Base-by-base conservation (phyloP, 1,140 invertebrate genomes). In the Pemphigus obesinymphae region DNA sequence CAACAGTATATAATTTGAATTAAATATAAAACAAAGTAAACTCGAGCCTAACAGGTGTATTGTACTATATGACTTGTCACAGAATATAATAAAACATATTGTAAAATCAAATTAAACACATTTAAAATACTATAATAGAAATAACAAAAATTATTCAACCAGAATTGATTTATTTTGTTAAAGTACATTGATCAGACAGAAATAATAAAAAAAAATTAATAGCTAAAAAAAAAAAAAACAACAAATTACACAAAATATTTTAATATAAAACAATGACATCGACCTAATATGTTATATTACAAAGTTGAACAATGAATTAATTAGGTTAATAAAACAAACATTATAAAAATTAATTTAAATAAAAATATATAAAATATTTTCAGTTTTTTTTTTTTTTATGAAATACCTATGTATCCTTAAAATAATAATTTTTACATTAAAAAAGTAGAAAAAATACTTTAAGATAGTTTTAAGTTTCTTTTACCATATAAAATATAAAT, bases 391-490 rank as follows among this genome's bases (percentile, higher is more conserved):
- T 11, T 45, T 45, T 2, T 4, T 45, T 45, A 7, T 11, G 13
- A 45, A 11, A 45, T 5, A 45, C 13, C 43, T 6, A 40, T 29
- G 1, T 15, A 82, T 23, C 17, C n/a, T 45, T 63, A 68, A 72
- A 72, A 72, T 72, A 48, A 45, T 26, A n/a, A 2, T 23, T 68
- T 48, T 45, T 29, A 8, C 17, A 48, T 72, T 48, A 29, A 72
- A 48, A 72, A 72, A 72, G 40, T 72, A 72, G 15, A 72, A 72
- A 68, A 72, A 45, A 45, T 72, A 72, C 17, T 43, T 70, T 26
- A 43, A 13, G 1, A 11, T 45, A 70, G 11, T 70, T 37, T 20
- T 63, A 17, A 13, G 13, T 31, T 20, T 20, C 29, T 17, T 48
- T 15, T 31, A 20, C 8, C 8, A 29, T 63, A 23, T 37, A 23